These are phyloP conservation scores for Uropsilus gracilis DNA, from an alignment of 2,113 vertebrate species.

Conservation along the genomic window DNA sequence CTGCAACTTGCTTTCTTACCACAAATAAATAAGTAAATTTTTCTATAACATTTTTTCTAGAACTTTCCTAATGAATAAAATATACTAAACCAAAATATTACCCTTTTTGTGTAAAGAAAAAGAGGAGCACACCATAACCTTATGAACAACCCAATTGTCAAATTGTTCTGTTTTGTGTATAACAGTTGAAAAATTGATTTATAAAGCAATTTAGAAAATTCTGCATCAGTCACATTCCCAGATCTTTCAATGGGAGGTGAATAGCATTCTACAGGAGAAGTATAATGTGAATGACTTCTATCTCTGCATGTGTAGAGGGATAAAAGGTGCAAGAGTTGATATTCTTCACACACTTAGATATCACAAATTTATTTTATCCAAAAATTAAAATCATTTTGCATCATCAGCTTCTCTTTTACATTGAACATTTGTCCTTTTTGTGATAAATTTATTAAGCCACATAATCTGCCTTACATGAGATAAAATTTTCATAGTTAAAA, in stretches of 20 bases:
- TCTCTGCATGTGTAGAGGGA: not conserved
- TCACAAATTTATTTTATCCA: not conserved
- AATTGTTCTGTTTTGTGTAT: not conserved
- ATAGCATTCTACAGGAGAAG: not conserved
- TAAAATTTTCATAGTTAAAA: not conserved
- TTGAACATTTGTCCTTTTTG: not conserved
- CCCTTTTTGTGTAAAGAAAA: not conserved
- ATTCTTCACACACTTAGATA: not conserved
- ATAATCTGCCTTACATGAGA: not conserved
- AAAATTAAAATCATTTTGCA: not conserved
- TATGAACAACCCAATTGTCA: not conserved
- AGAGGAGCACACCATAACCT: rapidly evolving
- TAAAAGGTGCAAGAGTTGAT: not conserved
- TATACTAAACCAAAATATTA: not conserved
- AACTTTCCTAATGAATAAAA: not conserved
- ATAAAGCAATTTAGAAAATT: not conserved
- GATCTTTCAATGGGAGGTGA: not conserved
- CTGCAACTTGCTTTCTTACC: too few species aligned
- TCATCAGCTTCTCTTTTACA: not conserved
- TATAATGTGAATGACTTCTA: not conserved
- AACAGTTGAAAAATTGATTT: not conserved
- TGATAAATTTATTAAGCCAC: not conserved
- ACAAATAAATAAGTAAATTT: too few species aligned
- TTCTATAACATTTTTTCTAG: not conserved
- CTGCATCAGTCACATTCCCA: not conserved